Percentiles rank a stretch among this genome's conserved stretches.
Evolutionary conservation across 2,113 vertebrate genomes (phyloP).

Genomic region (Tyto alba): DNA sequence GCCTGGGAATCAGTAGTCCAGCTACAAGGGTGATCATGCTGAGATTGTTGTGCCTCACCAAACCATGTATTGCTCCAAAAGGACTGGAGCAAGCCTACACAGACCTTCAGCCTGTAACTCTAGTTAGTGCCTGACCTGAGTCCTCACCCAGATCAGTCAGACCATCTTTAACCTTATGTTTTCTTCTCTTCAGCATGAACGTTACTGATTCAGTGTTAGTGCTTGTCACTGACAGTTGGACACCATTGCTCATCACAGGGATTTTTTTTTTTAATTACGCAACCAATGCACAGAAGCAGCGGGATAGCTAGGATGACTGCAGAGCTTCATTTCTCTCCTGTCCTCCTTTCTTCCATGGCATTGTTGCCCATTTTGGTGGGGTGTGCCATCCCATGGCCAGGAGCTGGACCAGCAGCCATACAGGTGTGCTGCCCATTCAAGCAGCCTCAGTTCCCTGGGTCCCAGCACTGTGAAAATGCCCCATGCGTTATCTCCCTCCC

Average conservation of each 20-base stretch:
- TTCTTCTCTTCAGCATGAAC: background rate
- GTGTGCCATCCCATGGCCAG: background rate
- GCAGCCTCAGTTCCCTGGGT: background rate
- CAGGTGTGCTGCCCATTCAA: background rate
- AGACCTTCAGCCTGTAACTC: background rate
- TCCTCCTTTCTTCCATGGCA: background rate
- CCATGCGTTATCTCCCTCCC: background rate
- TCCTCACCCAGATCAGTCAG: background rate
- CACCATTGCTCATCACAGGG: background rate
- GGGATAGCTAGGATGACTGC: too few species aligned
- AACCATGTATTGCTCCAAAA: background rate
- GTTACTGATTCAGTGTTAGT: too few species aligned
- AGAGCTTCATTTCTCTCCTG: background rate
- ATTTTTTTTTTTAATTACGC: background rate
- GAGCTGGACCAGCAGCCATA: background rate
- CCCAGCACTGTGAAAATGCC: background rate
- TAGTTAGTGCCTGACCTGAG: background rate
- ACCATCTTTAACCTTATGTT: background rate
- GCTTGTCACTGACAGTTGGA: too few species aligned
- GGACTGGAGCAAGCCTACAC: background rate
- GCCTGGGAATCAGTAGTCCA: background rate
- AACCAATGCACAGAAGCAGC: background rate
- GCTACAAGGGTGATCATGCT: background rate
- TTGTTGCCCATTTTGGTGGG: background rate
- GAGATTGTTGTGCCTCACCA: background rate